Conservation (phyloP, 2,888 invertebrate species). For the Carpatolechia fugitivella region DNA sequence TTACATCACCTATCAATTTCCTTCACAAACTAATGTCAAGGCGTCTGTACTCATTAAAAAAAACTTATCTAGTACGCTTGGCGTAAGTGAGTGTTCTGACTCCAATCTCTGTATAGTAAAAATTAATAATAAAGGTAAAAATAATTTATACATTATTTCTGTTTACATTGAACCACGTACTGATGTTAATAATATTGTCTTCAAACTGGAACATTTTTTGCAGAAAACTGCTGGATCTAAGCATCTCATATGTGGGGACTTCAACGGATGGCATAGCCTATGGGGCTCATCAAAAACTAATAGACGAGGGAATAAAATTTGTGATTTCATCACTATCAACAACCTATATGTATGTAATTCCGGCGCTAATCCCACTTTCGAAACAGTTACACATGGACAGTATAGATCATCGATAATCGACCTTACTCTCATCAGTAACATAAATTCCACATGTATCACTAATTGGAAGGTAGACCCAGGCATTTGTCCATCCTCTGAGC, state of each 20-base stretch:
- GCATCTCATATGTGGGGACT: slow-evolving; percentile 25
- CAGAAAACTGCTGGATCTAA: neutral
- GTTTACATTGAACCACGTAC: slow-evolving; percentile 21
- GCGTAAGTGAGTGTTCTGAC: slow-evolving; percentile 11
- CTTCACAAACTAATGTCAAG: neutral
- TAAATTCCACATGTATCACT: neutral
- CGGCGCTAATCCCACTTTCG: slow-evolving; percentile 16
- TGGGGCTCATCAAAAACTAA: slow-evolving; percentile 25
- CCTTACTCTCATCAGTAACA: slow-evolving; percentile 4
- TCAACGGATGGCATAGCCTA: slow-evolving; percentile 27
- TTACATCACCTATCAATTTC: neutral
- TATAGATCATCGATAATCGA: slow-evolving; percentile 17
- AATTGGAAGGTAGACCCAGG: neutral
- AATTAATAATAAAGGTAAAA: neutral
- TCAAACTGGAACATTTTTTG: slow-evolving; percentile 17
- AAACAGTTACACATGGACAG: slow-evolving; percentile 13
- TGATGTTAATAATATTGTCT: slow-evolving; percentile 10
- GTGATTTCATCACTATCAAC: slow-evolving; percentile 1
- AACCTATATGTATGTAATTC: slow-evolving; percentile 18
- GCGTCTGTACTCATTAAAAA: slow-evolving; percentile 5
- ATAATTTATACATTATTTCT: slow-evolving; percentile 3
- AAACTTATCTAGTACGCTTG: neutral
- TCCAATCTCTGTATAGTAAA: slow-evolving; percentile 15
- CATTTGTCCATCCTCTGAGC: neutral
- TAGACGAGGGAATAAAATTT: slow-evolving; percentile 10